Conservation (phyloP, 1,140 invertebrate species). For the Platyura marginata region DNA sequence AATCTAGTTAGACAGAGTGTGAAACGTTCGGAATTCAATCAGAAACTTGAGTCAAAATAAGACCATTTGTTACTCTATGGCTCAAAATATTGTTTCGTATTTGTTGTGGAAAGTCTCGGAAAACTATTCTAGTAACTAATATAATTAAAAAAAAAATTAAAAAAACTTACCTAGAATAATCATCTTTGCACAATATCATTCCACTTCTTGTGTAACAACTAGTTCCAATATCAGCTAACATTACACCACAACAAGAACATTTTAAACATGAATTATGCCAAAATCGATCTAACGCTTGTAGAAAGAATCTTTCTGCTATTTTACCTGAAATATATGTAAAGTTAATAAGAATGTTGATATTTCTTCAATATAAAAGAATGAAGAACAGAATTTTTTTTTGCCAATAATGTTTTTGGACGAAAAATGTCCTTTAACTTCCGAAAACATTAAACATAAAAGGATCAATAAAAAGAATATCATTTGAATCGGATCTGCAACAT, state of each 20-base stretch:
- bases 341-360: too few species aligned
- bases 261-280: constrained; percentile 89
- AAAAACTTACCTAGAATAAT: constrained; percentile 73
- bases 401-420: too few species aligned
- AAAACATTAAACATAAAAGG: too few species aligned
- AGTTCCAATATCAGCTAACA: constrained; percentile 69
- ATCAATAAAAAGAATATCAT: too few species aligned
- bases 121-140: not conserved
- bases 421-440: too few species aligned
- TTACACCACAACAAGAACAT: constrained; percentile 70
- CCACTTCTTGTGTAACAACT: constrained; percentile 81
- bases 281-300: constrained; percentile 77
- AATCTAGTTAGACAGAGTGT: too few species aligned
- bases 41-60: too few species aligned
- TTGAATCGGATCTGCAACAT: too few species aligned
- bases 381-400: not conserved
- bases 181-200: constrained; percentile 85
- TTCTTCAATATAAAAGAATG: not conserved
- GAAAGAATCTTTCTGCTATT: constrained; percentile 73
- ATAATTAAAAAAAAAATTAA: constrained; percentile 2
- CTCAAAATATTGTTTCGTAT: too few species aligned
- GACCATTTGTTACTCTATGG: too few species aligned
- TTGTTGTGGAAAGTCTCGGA: too few species aligned
- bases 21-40: too few species aligned
- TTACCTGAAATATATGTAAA: constrained; percentile 35